These are phyloP conservation scores for Pelosia muscerda DNA, from an alignment of 2,888 invertebrate genomes.

Conservation along the genomic window DNA sequence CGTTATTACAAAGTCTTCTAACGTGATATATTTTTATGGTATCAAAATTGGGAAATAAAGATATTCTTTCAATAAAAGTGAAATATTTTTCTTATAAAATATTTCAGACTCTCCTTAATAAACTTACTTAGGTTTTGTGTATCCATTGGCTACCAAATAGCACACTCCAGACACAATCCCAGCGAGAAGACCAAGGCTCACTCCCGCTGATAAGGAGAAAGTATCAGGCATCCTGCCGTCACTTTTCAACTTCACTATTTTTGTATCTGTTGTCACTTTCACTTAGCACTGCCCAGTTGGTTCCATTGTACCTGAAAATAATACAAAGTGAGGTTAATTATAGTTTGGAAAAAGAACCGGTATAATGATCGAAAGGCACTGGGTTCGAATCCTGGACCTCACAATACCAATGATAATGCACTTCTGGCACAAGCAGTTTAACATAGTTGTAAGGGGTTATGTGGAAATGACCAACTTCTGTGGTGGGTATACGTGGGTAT, in stretches of 20 bases:
- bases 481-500: too few species aligned
- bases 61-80: not conserved
- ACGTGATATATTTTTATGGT: too few species aligned
- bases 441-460: too few species aligned
- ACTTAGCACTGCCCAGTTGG: constrained; percentile 12
- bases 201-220: constrained; percentile 86
- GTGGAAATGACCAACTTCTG: too few species aligned
- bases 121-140: constrained; percentile 85
- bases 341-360: too few species aligned
- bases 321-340: not conserved
- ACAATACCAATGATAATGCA: too few species aligned
- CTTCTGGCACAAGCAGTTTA: too few species aligned
- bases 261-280: constrained; percentile 30
- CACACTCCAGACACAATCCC: constrained; percentile 90
- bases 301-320: constrained; percentile 27
- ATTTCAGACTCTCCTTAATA: not conserved
- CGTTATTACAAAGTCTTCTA: constrained; percentile 17
- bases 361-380: too few species aligned
- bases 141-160: constrained; percentile 87
- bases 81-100: not conserved
- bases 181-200: constrained; percentile 89
- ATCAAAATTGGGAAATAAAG: too few species aligned
- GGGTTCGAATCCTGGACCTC: too few species aligned
- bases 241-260: constrained; percentile 22
- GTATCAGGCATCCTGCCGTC: constrained; percentile 83